Evolutionary conservation across 2,113 vertebrate species (phyloP).

Genomic region (Dascyllus trimaculatus): DNA sequence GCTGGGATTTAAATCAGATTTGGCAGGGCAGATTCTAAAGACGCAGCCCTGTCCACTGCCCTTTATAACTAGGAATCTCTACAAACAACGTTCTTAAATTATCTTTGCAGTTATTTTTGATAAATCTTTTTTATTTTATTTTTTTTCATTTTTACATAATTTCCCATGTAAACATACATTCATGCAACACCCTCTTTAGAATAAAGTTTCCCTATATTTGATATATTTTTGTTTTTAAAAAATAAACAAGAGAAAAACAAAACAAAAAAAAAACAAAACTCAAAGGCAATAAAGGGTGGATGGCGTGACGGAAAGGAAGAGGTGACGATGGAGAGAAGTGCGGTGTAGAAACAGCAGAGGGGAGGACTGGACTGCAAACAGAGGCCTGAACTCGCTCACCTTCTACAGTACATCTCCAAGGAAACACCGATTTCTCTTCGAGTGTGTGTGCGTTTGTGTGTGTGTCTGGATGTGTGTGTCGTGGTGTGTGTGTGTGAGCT

Average conservation of each 20-base stretch:
- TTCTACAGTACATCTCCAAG: slow-evolving; percentile 59
- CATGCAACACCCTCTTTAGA: slow-evolving; percentile 90
- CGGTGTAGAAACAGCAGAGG: slow-evolving; percentile 48
- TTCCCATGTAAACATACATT: slow-evolving; percentile 90
- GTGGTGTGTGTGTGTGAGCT: background rate
- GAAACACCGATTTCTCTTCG: slow-evolving; percentile 40
- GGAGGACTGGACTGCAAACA: slow-evolving; percentile 54
- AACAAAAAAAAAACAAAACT: too few relatives aligned
- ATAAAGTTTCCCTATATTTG: slow-evolving; percentile 87
- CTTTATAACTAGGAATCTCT: slow-evolving; percentile 78
- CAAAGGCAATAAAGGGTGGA: slow-evolving; percentile 66
- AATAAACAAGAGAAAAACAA: slow-evolving; percentile 45
- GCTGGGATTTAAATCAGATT: slow-evolving; percentile 69
- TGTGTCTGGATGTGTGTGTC: slow-evolving; percentile 10
- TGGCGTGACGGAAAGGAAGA: slow-evolving; percentile 56
- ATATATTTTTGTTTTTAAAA: slow-evolving; percentile 78
- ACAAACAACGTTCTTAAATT: slow-evolving; percentile 81
- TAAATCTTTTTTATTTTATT: slow-evolving; percentile 68
- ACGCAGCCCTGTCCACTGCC: slow-evolving; percentile 66
- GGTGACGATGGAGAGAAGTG: slow-evolving; percentile 54
- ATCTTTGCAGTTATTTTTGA: slow-evolving; percentile 77
- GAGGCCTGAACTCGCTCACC: slow-evolving; percentile 41
- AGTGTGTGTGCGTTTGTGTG: slow-evolving; percentile 21
- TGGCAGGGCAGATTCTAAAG: slow-evolving; percentile 70
- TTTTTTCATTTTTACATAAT: slow-evolving; percentile 79